Evolutionary conservation across 2,113 vertebrate species (phyloP), one percentile per base, ranked within the genome.

Genomic region (Amblyopsis rosae): DNA sequence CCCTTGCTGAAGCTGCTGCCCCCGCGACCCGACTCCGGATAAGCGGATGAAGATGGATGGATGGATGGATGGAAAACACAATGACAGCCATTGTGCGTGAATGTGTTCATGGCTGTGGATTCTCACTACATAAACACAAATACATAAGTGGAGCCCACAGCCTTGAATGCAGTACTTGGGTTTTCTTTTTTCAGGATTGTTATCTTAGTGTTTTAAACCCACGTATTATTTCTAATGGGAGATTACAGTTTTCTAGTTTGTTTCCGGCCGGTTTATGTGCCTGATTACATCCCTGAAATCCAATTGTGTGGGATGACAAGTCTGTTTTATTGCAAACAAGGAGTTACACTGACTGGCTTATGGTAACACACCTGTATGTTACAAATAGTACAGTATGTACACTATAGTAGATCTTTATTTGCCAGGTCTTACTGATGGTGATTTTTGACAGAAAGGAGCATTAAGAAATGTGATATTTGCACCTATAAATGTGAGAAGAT

Each of bases 401-500:
- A 73, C 32, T 63, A 26, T 26, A 26, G 26, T 26, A 67, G 4
- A 82, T 35, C 33, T 46, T 59, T 59, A 41, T 72, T 62, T 69
- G 64, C 66, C 12, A 76, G 77, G 75, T 77, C 80, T 88, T 87
- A 69, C 65, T 84, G 77, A 83, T 74, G 49, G 33, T 54, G 69
- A 78, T 56, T 68, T 82, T 60, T 74, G 77, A 82, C 60, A 59
- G 4, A 15, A 26, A 35, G 3, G 11, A 56, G 67, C 49, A 15
- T 54, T 50, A 72, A 54, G 57, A 71, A 77, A 72, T 79, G 72
- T 67, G 56, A 86, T 73, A 51, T 67, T 72, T 68, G 48, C 63
- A 74, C 80, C 86, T 77, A 76, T 48, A 76, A 87, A 87, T 87
- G 82, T 90, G 83, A 86, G 32, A n/a, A 62, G 12, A 70, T 67